Percentiles rank a stretch among this genome's conserved stretches.
Conservation (phyloP, 2,113 vertebrate genomes). For the Grammomys surdaster region DNA sequence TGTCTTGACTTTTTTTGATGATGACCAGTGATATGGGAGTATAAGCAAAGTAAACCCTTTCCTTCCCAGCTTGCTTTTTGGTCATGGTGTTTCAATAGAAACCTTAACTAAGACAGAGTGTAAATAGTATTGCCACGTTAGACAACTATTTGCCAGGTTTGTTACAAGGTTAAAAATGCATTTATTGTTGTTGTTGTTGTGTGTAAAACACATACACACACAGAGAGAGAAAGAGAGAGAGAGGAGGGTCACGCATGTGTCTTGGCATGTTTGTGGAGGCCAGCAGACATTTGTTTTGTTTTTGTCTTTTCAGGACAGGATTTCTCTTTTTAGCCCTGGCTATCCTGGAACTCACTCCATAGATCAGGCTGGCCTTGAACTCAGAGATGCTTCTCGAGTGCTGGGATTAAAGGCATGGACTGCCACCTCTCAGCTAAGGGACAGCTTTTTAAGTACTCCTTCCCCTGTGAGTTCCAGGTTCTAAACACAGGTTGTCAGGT, state of each 20-base stretch:
- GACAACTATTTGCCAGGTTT: not conserved
- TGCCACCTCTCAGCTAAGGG: not conserved
- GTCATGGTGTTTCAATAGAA: not conserved
- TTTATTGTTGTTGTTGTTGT: not conserved
- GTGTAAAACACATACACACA: no score
- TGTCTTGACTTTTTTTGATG: not conserved
- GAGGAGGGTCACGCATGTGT: not conserved
- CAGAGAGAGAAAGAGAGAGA: no score
- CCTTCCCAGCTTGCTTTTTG: not conserved
- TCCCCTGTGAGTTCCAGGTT: not conserved
- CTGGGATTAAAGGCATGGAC: not conserved
- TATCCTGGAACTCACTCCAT: not conserved
- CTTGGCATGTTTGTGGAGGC: not conserved
- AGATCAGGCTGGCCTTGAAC: not conserved
- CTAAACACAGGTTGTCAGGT: not conserved
- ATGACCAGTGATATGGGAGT: not conserved
- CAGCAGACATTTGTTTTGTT: no score
- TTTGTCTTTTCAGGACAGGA: no score
- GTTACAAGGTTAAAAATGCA: not conserved
- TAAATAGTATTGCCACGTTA: not conserved
- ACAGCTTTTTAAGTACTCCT: not conserved
- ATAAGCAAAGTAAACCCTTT: not conserved
- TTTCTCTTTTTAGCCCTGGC: not conserved
- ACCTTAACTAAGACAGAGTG: not conserved
- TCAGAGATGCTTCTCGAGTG: not conserved